A percentile compares a stretch with the other conserved stretches of the same genome.
These are phyloP conservation scores for Chromobotia macracanthus DNA, from an alignment of 2,797 vertebrate genomes.

Conservation along the genomic window DNA sequence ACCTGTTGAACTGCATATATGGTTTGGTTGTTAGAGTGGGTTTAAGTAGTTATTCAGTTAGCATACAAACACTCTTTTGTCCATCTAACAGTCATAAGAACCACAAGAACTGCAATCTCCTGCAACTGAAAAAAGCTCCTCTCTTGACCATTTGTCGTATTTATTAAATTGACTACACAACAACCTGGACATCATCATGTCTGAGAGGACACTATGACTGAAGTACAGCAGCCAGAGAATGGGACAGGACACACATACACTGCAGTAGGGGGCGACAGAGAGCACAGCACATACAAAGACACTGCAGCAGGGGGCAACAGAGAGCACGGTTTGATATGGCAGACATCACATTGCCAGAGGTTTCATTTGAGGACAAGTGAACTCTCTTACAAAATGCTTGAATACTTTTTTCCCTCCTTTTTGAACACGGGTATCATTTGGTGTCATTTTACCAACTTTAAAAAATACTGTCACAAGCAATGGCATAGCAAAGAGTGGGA, in stretches of 20 bases:
- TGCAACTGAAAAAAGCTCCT: conserved; percentile 24
- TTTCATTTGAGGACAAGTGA: conserved; percentile 28
- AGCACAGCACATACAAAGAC: conserved; percentile 55
- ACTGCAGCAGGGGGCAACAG: conserved; percentile 47
- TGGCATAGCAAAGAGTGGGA: conserved; percentile 56
- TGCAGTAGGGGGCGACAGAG: conserved; percentile 45
- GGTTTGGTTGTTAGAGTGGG: conserved; percentile 66
- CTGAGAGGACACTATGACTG: conserved; percentile 59
- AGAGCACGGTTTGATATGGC: conserved; percentile 34
- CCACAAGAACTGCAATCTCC: conserved; percentile 28
- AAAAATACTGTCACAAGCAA: conserved; percentile 44
- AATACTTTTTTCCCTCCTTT: conserved; percentile 53
- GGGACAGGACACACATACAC: conserved; percentile 31
- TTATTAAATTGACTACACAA: conserved; percentile 47
- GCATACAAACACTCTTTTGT: conserved; percentile 51
- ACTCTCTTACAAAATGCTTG: conserved; percentile 38
- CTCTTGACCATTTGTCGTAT: conserved; percentile 12
- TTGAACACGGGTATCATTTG: conserved; percentile 39
- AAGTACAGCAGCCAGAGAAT: conserved; percentile 45
- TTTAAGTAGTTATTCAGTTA: conserved; percentile 55
- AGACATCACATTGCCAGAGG: conserved; percentile 49
- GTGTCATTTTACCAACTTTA: conserved; percentile 36
- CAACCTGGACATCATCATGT: conserved; percentile 48
- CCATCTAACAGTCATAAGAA: conserved; percentile 41
- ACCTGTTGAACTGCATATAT: conserved; percentile 86